Percentiles rank a stretch among this genome's conserved stretches.
Evolutionary conservation across 2,888 invertebrate species (phyloP).

Genomic region (Liposcelis brunnea): DNA sequence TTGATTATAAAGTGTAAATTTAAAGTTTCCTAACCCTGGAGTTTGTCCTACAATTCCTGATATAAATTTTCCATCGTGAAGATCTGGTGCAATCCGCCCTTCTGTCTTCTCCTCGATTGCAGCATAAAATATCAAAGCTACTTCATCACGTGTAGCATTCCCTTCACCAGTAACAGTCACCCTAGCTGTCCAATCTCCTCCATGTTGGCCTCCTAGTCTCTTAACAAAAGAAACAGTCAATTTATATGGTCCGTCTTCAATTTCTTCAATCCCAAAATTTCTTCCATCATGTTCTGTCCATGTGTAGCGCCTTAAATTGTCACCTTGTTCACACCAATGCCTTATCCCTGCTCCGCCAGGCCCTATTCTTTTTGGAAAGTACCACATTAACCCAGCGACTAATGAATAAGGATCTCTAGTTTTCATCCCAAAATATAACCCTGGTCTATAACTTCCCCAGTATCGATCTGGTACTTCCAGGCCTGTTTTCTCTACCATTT

Average conservation of each 20-base stretch:
- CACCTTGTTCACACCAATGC: conserved; percentile 86
- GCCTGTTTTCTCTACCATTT: conserved; percentile 53
- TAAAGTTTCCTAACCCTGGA: conserved; percentile 60
- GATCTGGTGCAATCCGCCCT: conserved; percentile 34
- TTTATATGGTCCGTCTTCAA: conserved; percentile 59
- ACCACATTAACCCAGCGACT: conserved; percentile 94
- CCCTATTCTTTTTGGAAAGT: conserved; percentile 49
- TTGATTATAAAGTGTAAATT: conserved; percentile 33
- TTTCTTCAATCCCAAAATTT: conserved; percentile 79
- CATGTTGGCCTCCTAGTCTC: conserved; percentile 55
- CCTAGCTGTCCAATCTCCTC: conserved; percentile 87
- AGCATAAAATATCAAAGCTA: conserved; percentile 63
- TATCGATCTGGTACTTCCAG: conserved; percentile 57
- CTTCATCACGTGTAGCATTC: conserved; percentile 27
- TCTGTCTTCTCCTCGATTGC: conserved; percentile 56
- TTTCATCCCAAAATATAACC: conserved; percentile 80
- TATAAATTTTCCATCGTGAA: conserved; percentile 32
- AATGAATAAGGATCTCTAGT: conserved; percentile 76
- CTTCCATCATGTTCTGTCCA: conserved; percentile 90
- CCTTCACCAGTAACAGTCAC: conserved; percentile 39
- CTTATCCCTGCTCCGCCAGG: conserved; percentile 60
- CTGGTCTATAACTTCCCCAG: conserved; percentile 90
- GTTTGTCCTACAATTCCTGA: conserved; percentile 58
- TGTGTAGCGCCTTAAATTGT: conserved; percentile 51
- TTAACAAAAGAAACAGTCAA: conserved; percentile 82